Evolutionary conservation across 2,113 vertebrate genomes (phyloP), one percentile per base, ranked within the genome.

Genomic region (Pseudorectes ferrugineus): DNA sequence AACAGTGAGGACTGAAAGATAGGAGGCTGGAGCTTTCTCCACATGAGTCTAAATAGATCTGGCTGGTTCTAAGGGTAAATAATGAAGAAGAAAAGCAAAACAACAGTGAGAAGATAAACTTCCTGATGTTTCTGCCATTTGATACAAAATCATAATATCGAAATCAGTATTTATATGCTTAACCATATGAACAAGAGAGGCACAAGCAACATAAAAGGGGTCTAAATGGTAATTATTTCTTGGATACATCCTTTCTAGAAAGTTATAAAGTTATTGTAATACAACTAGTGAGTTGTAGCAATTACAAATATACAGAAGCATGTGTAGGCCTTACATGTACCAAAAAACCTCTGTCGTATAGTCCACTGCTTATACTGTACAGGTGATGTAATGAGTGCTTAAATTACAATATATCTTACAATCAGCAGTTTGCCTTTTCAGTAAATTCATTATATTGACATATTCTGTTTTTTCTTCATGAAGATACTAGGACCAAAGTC

Each of bases 151-250:
- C 2, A 46, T 40, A 67, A 51, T 11, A 51, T 5, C 5, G 12
- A 43, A 19, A 33, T 55, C 0, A 0, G 1, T 45, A 33, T 73
- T 52, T 43, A 46, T 59, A 9, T 54, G 45, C 11, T 36, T 75
- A 75, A 57, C 7, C 0, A 4, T 24, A n/a, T n/a, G 6, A 66
- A 18, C 3, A 59, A 54, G 28, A 80, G 13, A 31, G 12, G 2
- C 23, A 2, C 6, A 71, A 66, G 11, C 14, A 28, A 23, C 6
- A 13, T 19, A 35, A 0, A 0, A 77, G 12, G 5, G 2, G 4
- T 52, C 18, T 42, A 43, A 73, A n/a, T 13, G 14, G 11, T 14
- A 66, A 46, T 40, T 65, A 55, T 72, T 93, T 76, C 23, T 46
- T 76, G 13, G 46, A 48, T 38, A 22, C 14, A 5, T 25, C 11